These are phyloP conservation scores for Sarcophaga caerulescens DNA, from an alignment of 2,888 invertebrate genomes.

Conservation along the genomic window DNA sequence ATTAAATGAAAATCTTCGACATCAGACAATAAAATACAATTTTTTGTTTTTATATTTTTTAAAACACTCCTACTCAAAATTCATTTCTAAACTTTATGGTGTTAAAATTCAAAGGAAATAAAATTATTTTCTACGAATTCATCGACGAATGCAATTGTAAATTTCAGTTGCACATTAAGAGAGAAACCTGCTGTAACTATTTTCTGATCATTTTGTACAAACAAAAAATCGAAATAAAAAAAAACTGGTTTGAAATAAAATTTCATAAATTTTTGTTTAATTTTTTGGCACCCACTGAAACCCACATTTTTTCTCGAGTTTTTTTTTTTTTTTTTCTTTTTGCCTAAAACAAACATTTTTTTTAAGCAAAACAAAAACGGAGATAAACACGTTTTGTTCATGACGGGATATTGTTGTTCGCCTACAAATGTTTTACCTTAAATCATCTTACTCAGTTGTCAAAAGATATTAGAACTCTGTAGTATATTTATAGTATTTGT, in stretches of 20 bases:
- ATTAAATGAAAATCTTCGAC: neutral
- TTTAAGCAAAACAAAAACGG: slow-evolving; percentile 28
- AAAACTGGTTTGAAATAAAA: slow-evolving; percentile 61
- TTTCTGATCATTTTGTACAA: neutral
- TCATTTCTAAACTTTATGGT: neutral
- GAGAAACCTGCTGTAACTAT: slow-evolving; percentile 9
- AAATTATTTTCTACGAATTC: slow-evolving; percentile 10
- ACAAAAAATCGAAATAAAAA: slow-evolving; percentile 19
- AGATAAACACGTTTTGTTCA: slow-evolving; percentile 56
- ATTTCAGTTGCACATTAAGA: slow-evolving; percentile 24
- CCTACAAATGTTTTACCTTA: slow-evolving; percentile 61
- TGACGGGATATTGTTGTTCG: slow-evolving; percentile 46
- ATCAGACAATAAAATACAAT: neutral
- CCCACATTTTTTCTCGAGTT: slow-evolving; percentile 35
- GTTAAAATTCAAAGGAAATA: neutral
- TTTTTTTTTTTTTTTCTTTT: slow-evolving; percentile 6
- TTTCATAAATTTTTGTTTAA: slow-evolving; percentile 45
- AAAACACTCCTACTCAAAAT: too few relatives aligned
- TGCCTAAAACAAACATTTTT: slow-evolving; percentile 41
- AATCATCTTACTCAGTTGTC: slow-evolving; percentile 29
- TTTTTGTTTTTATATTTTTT: neutral
- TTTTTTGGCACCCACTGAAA: slow-evolving; percentile 63
- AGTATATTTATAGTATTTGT: neutral
- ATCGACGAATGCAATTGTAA: slow-evolving; percentile 13
- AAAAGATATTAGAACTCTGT: slow-evolving; percentile 47